A percentile compares a stretch with the other conserved stretches of the same genome.
phyloP scores from a whole-genome alignment of 2,888 invertebrate species.

The Orthosia cruda region DNA sequence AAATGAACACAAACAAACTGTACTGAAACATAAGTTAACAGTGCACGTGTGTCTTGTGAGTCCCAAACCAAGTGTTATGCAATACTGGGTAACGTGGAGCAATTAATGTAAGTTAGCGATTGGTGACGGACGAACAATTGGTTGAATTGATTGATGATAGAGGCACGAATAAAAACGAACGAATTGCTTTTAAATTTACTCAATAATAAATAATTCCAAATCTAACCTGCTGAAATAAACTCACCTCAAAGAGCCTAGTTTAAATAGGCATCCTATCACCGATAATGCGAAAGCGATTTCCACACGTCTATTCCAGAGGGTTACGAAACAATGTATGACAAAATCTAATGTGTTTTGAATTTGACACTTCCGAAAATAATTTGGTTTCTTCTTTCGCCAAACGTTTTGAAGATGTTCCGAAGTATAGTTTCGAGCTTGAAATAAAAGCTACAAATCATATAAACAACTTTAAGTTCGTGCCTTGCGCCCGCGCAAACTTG shows the following conservation, averaged over 20 bases:
- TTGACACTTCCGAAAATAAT: too few species aligned
- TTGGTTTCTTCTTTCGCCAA: not conserved
- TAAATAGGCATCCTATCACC: too few species aligned
- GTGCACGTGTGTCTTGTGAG: constrained; percentile 64
- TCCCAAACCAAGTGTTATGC: constrained; percentile 53
- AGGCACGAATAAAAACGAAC: not conserved
- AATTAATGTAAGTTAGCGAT: constrained; percentile 32
- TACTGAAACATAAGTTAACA: constrained; percentile 39
- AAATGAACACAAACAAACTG: constrained; percentile 20
- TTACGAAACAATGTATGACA: too few species aligned
- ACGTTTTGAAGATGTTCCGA: not conserved
- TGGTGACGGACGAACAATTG: not conserved
- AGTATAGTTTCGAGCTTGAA: not conserved
- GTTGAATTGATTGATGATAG: not conserved
- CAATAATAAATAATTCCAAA: too few species aligned
- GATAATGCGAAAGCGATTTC: not conserved
- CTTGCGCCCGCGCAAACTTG: constrained; percentile 47
- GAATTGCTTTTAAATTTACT: too few species aligned
- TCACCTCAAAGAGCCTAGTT: too few species aligned
- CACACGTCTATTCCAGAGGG: not conserved
- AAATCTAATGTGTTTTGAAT: too few species aligned
- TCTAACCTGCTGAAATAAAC: too few species aligned
- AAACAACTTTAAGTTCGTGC: constrained; percentile 1
- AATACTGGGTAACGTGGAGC: constrained; percentile 41
- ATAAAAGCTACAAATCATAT: not conserved